Base-by-base conservation (phyloP, 2,888 invertebrate genomes). In the Oscheius sp. region DNA sequence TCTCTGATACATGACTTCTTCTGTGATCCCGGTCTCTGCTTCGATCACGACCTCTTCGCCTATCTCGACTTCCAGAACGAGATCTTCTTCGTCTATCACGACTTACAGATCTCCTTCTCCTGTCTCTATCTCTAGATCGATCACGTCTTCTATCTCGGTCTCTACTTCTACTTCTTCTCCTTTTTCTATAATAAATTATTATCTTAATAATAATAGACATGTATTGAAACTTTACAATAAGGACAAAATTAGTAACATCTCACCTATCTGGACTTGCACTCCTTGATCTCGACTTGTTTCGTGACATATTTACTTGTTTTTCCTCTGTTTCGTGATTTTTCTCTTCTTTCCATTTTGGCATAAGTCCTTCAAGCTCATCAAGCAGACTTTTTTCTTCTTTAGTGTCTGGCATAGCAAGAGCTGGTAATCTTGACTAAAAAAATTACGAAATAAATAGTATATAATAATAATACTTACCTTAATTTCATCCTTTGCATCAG, bases 331-430 rank as follows among this genome's bases (percentile, higher is more conserved):
- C 57, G 12, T 42, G n/a, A 4, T 3, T 42, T 42, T 12, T 42
- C 48, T 72, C 80, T 20, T 79, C 75, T 48, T 79, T 76, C 79
- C 77, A 82, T 68, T 84, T 82, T n/a, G 73, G 79, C 66, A 87
- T 74, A 48, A 89, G 73, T 2, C 87, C 86, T 65, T 88, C 89
- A 31, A 89, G 76, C 72, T 89, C 88, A 37, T 79, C 86, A 86
- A 89, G 84, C 86, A 89, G 85, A n/a, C 34, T 17, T 20, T 55
- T 33, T 20, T 20, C 25, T 20, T 68, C 63, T 25, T 70, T 63
- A 12, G 89, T 87, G 84, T 90, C 88, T 10, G 90, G 88, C 76
- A 90, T 74, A 2, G 89, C 89, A 15, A 89, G 78, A 12, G 84
- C 87, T 20, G 88, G 88, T 20, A 75, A 46, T 33, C 78, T 67